phyloP scores from a whole-genome alignment of 2,888 invertebrate genomes.

The Schizotus pectinicornis region DNA sequence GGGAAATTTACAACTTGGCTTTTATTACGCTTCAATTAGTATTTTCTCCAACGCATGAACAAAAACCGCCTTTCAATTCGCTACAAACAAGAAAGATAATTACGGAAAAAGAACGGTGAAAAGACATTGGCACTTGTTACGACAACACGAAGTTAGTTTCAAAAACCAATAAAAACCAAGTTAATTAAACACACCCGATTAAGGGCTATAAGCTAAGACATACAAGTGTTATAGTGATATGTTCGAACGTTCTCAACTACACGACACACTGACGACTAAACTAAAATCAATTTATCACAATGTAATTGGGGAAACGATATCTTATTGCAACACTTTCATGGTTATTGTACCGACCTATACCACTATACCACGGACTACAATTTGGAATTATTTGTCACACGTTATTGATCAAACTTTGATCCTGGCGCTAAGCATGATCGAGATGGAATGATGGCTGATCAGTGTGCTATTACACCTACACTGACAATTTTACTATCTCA shows the following conservation, averaged over 20 bases:
- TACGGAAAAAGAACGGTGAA: slow-evolving; percentile 14
- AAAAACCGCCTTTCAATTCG: slow-evolving; percentile 40
- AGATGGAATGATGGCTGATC: slow-evolving; percentile 39
- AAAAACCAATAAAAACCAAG: slow-evolving; percentile 37
- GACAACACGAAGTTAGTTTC: slow-evolving; percentile 22
- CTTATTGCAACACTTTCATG: slow-evolving; percentile 5
- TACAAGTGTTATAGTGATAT: slow-evolving; percentile 29
- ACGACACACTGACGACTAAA: background rate
- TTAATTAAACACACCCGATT: slow-evolving; percentile 25
- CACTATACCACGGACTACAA: slow-evolving; percentile 26
- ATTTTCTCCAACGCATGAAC: slow-evolving; percentile 43
- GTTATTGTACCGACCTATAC: slow-evolving; percentile 10
- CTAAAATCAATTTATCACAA: slow-evolving; percentile 14
- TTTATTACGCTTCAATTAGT: slow-evolving; percentile 35
- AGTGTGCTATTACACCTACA: slow-evolving; percentile 57
- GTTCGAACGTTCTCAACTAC: background rate
- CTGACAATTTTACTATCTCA: slow-evolving; percentile 58
- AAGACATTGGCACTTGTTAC: slow-evolving; percentile 22
- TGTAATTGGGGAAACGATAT: background rate
- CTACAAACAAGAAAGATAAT: slow-evolving; percentile 41
- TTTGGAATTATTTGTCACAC: slow-evolving; percentile 22
- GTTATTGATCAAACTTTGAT: slow-evolving; percentile 24
- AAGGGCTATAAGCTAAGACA: slow-evolving; percentile 12
- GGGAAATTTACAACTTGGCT: slow-evolving; percentile 34
- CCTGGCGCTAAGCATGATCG: slow-evolving; percentile 6